These are phyloP conservation scores for Copidosoma aretas DNA, from an alignment of 2,888 invertebrate species.

Conservation along the genomic window DNA sequence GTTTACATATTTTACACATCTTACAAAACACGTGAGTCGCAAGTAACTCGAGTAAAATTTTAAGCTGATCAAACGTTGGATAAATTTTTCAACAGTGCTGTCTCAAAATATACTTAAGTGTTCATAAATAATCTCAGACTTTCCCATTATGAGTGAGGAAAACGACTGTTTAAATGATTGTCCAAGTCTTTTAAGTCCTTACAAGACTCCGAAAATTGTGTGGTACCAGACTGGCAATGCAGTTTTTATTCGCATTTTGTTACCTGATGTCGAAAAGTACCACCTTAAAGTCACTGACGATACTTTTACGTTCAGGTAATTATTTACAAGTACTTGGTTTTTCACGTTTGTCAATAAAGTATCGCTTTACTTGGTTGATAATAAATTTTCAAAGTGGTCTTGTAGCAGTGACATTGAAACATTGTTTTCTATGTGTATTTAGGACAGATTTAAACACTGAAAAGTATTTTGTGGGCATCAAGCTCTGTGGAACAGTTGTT, in stretches of 20 bases:
- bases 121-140: too few relatives aligned
- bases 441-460: constrained; percentile 49
- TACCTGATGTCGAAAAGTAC: constrained; percentile 53
- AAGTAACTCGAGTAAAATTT: too few relatives aligned
- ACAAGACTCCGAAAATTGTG: constrained; percentile 48
- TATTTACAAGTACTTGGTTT: neutral
- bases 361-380: neutral
- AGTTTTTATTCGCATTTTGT: constrained; percentile 51
- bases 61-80: too few relatives aligned
- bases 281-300: constrained; percentile 49
- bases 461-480: constrained; percentile 50
- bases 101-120: too few relatives aligned
- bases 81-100: too few relatives aligned
- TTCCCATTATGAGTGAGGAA: neutral
- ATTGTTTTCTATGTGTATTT: constrained; percentile 7
- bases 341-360: neutral
- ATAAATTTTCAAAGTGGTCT: neutral
- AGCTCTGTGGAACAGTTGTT: constrained; percentile 55
- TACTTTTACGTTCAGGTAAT: constrained; percentile 52
- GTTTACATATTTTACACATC: too few relatives aligned
- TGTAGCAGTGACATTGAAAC: neutral
- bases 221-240: constrained; percentile 56
- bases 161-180: neutral
- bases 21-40: too few relatives aligned
- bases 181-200: constrained; percentile 24